Evolutionary conservation across 2,888 invertebrate species (phyloP), one percentile per base, ranked within the genome.

Genomic region (Agrotis puta): DNA sequence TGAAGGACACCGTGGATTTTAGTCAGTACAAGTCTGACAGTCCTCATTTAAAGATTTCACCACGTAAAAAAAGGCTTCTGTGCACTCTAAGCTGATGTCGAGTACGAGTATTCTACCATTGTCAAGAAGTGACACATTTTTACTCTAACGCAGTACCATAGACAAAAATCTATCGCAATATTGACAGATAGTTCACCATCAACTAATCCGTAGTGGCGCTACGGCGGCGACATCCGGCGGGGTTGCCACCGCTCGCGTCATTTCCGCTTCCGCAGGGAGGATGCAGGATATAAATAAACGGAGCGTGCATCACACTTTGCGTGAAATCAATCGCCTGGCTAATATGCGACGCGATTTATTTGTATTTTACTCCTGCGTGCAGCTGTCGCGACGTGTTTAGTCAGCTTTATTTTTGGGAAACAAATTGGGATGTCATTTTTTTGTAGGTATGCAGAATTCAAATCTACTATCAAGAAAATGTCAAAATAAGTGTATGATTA

Each of bases 281-380:
- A 54, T 47, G 85, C 50, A 87, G 90, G 91, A 90, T 89, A 88
- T 85, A 89, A 88, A 88, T 88, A 90, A 92, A 92, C 92, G 88
- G 92, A 91, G 92, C 93, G 92, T 91, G 90, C 85, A 87, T 92
- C 94, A 92, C 93, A 92, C 93, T 90, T 93, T 90, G 93, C 92
- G 92, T 90, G 91, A 85, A 91, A 90, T 91, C 92, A 94, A 95
- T 94, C 92, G 94, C 85, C 86, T 86, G 92, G 86, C 88, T 94
- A 93, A 94, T 94, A 88, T 89, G 83, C 84, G 77, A 76, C 83
- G 61, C 62, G 86, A 92, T 92, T 90, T 92, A 91, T 92, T 88
- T 90, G 85, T 89, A 88, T 89, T 79, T 73, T 74, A 80, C 77
- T 79, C 48, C n/a, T 63, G 58, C 48, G 53, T 56, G n/a, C 64